Percentiles rank a stretch among this genome's conserved stretches.
These are phyloP conservation scores for Syngnathus rostellatus DNA, from an alignment of 2,797 vertebrate genomes.

Conservation along the genomic window DNA sequence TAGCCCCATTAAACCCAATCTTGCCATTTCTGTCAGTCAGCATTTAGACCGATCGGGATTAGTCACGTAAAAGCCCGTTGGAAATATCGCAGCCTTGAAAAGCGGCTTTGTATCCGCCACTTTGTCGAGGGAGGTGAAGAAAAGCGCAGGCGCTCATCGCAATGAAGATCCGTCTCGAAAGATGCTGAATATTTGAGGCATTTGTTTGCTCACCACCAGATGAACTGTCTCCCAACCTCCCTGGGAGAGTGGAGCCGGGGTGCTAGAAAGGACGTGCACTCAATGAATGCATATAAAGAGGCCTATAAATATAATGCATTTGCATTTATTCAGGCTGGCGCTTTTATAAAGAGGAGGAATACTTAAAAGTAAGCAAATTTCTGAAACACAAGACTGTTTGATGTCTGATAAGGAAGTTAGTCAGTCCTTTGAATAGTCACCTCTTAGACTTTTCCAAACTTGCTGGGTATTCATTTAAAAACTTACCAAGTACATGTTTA, in stretches of 20 bases:
- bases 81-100: constrained; percentile 5
- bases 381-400: constrained; percentile 1
- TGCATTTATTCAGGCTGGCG: neutral
- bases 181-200: constrained; percentile 13
- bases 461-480: neutral
- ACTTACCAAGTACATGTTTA: neutral
- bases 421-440: neutral
- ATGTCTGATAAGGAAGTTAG: constrained; percentile 1
- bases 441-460: neutral
- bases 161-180: constrained; percentile 12
- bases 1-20: constrained; percentile 16
- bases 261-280: constrained; percentile 23
- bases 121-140: constrained; percentile 4
- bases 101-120: constrained; percentile 7
- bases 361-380: constrained; percentile 3
- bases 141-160: neutral
- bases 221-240: constrained; percentile 49
- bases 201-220: constrained; percentile 23
- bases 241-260: constrained; percentile 31
- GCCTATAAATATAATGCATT: constrained; percentile 22
- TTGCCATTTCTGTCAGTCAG: constrained; percentile 19
- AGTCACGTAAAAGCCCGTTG: constrained; percentile 1
- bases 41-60: constrained; percentile 6
- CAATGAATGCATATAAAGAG: constrained; percentile 14
- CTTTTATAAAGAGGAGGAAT: neutral